Base-by-base conservation (phyloP, 1,140 invertebrate species). In the Drepana arcuata region DNA sequence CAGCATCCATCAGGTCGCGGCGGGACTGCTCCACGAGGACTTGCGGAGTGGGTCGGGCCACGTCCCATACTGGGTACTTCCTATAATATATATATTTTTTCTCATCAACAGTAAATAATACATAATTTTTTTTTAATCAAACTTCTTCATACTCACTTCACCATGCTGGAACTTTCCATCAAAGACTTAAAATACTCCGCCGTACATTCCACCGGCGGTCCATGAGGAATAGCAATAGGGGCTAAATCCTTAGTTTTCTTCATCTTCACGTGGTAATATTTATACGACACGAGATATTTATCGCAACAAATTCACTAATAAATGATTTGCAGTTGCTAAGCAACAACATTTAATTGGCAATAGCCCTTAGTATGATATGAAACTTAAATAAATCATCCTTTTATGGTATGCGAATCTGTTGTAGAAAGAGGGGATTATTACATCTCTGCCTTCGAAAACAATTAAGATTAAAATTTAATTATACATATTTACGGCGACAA, bases 1-100 rank as follows among this genome's bases (percentile, higher is more conserved):
- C 81, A 0, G 82, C 79, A n/a, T 72, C 56, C 47, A 62, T 61
- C 0, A 86, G 60, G 18, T 87, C 85, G 2, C 75, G 63, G 0
- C 72, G 74, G 0, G 82, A 79, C 34, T 83, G 81, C 28, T 86
- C 77, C 48, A 85, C 67, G 30, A 86, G 54, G 2, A 85, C 80
- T 34, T 84, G 79, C 2, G 86, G 85, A 0, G 74, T 84, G 1
- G 75, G 66, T n/a, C 84, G 80, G 1, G 83, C 71, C 0, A 84
- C 61, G 37, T 88, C 86, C 84, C 85, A 87, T 79, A 85, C 81
- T 41, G 86, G 86, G 64, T 86, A 84, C 56, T 86, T 86, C 60
- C 86, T 86, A 16, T 16, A 24, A 34, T n/a, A n/a, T n/a, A n/a
- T n/a, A n/a, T n/a, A n/a, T n/a, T n/a, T n/a, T n/a, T n/a, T n/a